Conservation (phyloP, 2,888 invertebrate genomes). For the Plemyria rubiginata region DNA sequence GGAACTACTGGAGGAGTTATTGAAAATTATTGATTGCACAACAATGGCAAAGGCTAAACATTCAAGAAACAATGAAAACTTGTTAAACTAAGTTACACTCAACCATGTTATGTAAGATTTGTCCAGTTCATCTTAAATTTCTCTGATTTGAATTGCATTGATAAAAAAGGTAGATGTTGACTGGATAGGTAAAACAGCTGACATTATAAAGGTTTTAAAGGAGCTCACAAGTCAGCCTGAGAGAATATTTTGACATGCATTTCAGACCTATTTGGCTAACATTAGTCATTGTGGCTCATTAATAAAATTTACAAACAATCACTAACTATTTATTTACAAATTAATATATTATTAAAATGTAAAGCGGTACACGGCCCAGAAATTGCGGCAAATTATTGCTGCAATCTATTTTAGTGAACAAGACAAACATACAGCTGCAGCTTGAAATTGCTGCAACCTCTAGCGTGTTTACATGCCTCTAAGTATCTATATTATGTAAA, state of each 20-base stretch:
- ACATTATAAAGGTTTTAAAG: conserved; percentile 42
- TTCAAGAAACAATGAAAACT: conserved; percentile 71
- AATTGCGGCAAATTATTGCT: no score
- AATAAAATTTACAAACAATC: background rate
- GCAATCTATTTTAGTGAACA: no score
- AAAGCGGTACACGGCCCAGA: no score
- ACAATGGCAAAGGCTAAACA: conserved; percentile 71
- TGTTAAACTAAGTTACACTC: conserved; percentile 53
- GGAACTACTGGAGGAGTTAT: conserved; percentile 76
- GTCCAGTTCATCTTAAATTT: conserved; percentile 49
- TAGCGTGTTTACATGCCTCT: no score
- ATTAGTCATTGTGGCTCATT: conserved; percentile 1
- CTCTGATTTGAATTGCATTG: conserved; percentile 46
- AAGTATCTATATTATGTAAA: no score
- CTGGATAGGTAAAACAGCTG: conserved; percentile 28
- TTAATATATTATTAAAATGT: no score
- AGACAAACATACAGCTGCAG: no score
- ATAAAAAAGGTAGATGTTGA: conserved; percentile 24
- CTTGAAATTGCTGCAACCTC: no score
- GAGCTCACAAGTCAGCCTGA: conserved; percentile 31
- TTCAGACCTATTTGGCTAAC: background rate
- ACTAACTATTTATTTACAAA: background rate
- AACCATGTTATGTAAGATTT: conserved; percentile 51
- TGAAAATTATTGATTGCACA: conserved; percentile 81
- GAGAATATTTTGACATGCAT: conserved; percentile 19